Evolutionary conservation across 2,888 invertebrate species (phyloP).

Genomic region (Drosophila setosimentum): DNA sequence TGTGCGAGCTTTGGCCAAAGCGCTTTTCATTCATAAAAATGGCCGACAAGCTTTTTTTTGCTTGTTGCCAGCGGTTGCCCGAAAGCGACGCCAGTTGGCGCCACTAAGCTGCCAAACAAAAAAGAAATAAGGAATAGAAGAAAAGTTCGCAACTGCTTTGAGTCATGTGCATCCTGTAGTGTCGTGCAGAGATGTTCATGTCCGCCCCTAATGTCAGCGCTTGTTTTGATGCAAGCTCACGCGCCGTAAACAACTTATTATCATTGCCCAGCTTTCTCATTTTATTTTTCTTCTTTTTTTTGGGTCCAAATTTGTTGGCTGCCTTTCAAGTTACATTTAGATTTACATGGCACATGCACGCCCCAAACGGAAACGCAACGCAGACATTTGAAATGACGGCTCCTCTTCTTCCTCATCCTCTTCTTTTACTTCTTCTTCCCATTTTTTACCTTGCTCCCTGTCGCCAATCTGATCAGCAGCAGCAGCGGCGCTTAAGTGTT

Average conservation of each 20-base stretch:
- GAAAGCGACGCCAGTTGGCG: slow-evolving; percentile 73
- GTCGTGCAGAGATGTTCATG: slow-evolving; percentile 62
- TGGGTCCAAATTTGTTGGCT: slow-evolving; percentile 70
- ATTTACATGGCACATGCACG: slow-evolving; percentile 56
- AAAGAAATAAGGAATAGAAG: neutral
- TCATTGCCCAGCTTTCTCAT: slow-evolving; percentile 57
- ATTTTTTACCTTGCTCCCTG: slow-evolving; percentile 65
- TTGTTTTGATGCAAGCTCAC: slow-evolving; percentile 82
- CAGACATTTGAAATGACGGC: slow-evolving; percentile 70
- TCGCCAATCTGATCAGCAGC: slow-evolving; percentile 75
- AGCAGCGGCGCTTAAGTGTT: slow-evolving; percentile 69
- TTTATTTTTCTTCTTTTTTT: slow-evolving; percentile 2
- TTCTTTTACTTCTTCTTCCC: slow-evolving; percentile 28
- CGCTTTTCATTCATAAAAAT: slow-evolving; percentile 81
- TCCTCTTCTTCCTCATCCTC: neutral
- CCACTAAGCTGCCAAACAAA: slow-evolving; percentile 45
- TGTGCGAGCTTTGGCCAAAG: slow-evolving; percentile 55
- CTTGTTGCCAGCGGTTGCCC: slow-evolving; percentile 50
- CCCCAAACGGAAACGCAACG: slow-evolving; percentile 74
- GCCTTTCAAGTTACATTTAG: slow-evolving; percentile 70
- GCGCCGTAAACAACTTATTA: slow-evolving; percentile 82
- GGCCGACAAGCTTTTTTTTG: slow-evolving; percentile 73
- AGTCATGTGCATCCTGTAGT: slow-evolving; percentile 25
- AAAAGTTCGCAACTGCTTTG: slow-evolving; percentile 49
- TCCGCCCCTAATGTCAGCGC: slow-evolving; percentile 81